phyloP scores from a whole-genome alignment of 2,888 invertebrate species.

The Stenolophus ochropezus region DNA sequence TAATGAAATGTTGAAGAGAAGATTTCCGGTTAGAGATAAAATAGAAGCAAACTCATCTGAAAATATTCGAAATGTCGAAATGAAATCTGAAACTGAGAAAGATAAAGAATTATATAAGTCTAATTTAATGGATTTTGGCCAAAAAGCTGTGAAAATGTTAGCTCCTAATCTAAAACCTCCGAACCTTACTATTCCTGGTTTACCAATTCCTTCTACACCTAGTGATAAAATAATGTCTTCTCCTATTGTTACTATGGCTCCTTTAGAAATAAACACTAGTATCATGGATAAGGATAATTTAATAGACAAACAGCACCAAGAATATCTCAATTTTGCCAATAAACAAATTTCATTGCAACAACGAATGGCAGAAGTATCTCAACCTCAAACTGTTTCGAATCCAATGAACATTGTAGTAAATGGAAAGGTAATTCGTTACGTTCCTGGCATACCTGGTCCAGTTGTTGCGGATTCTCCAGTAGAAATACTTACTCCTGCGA shows the following conservation, averaged over 20 bases:
- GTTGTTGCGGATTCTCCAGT: constrained; percentile 69
- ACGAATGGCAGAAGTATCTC: constrained; percentile 68
- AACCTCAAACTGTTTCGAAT: constrained; percentile 72
- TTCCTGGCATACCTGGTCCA: constrained; percentile 92
- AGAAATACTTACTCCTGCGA: background rate
- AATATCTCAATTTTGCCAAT: constrained; percentile 64
- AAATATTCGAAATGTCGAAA: constrained; percentile 2
- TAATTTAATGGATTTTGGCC: constrained; percentile 72
- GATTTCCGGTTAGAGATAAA: constrained; percentile 51
- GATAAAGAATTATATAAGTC: constrained; percentile 60
- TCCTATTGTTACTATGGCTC: constrained; percentile 34
- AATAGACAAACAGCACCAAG: constrained; percentile 60
- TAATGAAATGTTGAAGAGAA: constrained; percentile 46
- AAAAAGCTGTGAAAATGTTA: constrained; percentile 71
- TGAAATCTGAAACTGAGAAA: constrained; percentile 32
- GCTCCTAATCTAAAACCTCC: constrained; percentile 72
- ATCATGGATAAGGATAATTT: constrained; percentile 9
- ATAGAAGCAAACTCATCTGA: constrained; percentile 21
- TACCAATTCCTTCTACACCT: constrained; percentile 64
- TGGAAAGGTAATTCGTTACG: constrained; percentile 88
- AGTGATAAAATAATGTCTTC: constrained; percentile 29
- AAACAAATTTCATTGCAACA: constrained; percentile 64
- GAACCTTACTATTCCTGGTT: constrained; percentile 67
- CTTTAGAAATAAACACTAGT: constrained; percentile 34
- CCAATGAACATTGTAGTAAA: constrained; percentile 76